These are phyloP conservation scores for Lepidocyrtinus sp. DNA, from an alignment of 2,888 invertebrate genomes.

Conservation along the genomic window DNA sequence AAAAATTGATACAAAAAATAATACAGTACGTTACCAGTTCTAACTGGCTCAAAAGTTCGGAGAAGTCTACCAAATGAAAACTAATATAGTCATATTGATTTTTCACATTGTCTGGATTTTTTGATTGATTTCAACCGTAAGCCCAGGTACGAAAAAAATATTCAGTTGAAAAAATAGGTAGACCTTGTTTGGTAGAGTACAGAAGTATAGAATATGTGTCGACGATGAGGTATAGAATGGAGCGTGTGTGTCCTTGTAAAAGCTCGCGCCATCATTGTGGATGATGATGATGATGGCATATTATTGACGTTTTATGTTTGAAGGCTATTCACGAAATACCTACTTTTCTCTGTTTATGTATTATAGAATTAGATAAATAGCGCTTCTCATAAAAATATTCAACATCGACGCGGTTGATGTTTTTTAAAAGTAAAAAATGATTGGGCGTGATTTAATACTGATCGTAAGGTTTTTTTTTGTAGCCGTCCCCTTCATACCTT, in stretches of 20 bases:
- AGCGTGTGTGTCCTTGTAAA: constrained; percentile 53
- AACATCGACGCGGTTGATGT: too few relatives aligned
- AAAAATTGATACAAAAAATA: not conserved
- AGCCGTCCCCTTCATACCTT: constrained; percentile 10
- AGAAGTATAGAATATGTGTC: not conserved
- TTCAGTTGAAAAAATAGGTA: not conserved
- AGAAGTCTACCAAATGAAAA: not conserved
- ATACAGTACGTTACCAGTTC: not conserved
- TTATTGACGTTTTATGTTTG: constrained; percentile 53
- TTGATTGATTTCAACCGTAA: constrained; percentile 7
- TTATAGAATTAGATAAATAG: too few relatives aligned
- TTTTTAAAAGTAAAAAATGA: constrained; percentile 26
- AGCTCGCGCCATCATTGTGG: constrained; percentile 34
- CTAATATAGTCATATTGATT: not conserved
- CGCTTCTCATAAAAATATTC: too few relatives aligned
- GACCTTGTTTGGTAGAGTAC: not conserved
- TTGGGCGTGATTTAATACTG: constrained; percentile 58
- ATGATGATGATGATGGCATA: constrained; percentile 40
- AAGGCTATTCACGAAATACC: constrained; percentile 27
- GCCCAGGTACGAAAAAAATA: not conserved
- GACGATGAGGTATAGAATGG: not conserved
- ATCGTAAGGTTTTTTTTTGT: not conserved
- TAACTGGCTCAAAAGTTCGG: not conserved
- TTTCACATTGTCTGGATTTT: constrained; percentile 3
- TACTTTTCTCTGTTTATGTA: constrained; percentile 3